Evolutionary conservation across 2,888 invertebrate species (phyloP), one percentile per base, ranked within the genome.

Genomic region (Lithophane leautieri): DNA sequence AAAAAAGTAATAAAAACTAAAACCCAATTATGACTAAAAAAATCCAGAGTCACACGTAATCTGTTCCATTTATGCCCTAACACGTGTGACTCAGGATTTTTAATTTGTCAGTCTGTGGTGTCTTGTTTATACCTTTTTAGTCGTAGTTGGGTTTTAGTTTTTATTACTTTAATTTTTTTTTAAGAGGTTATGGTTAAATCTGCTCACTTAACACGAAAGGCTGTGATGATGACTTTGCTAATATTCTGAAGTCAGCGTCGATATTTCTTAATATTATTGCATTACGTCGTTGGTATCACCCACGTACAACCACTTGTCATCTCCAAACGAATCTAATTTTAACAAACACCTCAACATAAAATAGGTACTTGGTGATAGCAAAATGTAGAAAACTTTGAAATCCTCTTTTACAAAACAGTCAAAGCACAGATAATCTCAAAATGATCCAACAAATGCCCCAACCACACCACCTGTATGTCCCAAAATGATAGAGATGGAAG

Each of bases 401-500:
- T 22, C 50, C 22, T 9, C 50, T 22, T 52, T 52, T 52, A 52
- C 22, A 22, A 52, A 52, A 52, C 22, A 52, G 8, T 52, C 2
- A 9, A 11, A 54, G 54, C 12, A n/a, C 6, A n/a, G 54, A 58
- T 9, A 58, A 58, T 58, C 16, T 61, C 6, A 40, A 54, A 34
- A 50, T 14, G 2, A 52, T 22, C 34, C 47, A 61, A 16, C 65
- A 56, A 65, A 66, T 65, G 25, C 8, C 4, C 8, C 22, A 70
- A 52, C 44, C 40, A 22, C 3, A 42, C 40, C 0, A 62, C 1
- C 85, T 34, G 87, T 90, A 78, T 88, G 75, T 82, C 78, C 44
- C 83, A 77, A 82, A 81, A 85, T 86, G 81, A 85, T 85, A 79
- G 86, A 86, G 86, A 87, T 87, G 84, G 83, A 88, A 74, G 89